Conservation (phyloP, 1,140 invertebrate species). For the Meteorus sp. region DNA sequence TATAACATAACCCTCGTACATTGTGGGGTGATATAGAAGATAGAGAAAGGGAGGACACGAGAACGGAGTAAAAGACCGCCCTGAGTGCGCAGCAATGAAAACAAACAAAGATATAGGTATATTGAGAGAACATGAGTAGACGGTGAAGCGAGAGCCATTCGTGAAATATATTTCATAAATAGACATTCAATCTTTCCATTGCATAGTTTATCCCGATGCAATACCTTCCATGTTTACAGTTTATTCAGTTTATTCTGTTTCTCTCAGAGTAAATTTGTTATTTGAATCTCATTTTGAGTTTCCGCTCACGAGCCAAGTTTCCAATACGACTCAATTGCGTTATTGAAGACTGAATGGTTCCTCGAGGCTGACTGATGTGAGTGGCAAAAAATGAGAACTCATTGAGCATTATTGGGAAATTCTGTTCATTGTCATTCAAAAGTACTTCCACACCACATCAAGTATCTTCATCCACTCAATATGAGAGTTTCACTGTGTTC, state of each 20-base stretch:
- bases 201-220: conserved; percentile 43
- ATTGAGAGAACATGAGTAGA: neutral
- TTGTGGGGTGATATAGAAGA: conserved; percentile 11
- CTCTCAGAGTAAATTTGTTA: no score
- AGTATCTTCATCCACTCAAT: no score
- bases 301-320: no score
- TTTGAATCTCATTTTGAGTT: neutral
- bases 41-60: conserved; percentile 18
- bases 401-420: no score
- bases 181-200: conserved; percentile 27
- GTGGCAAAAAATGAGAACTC: no score
- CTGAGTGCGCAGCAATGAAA: conserved; percentile 10
- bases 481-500: no score
- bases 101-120: conserved; percentile 13
- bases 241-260: conserved; percentile 49
- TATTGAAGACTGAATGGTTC: no score
- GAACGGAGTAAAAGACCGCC: conserved; percentile 23
- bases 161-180: conserved; percentile 46
- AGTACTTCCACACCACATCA: no score
- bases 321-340: no score
- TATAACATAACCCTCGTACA: conserved; percentile 19
- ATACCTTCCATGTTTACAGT: conserved; percentile 37
- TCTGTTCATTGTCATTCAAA: no score
- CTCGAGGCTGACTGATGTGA: no score
- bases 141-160: conserved; percentile 39